phyloP scores from a whole-genome alignment of 2,888 invertebrate species.

The Synanthedon andrenaeformis region DNA sequence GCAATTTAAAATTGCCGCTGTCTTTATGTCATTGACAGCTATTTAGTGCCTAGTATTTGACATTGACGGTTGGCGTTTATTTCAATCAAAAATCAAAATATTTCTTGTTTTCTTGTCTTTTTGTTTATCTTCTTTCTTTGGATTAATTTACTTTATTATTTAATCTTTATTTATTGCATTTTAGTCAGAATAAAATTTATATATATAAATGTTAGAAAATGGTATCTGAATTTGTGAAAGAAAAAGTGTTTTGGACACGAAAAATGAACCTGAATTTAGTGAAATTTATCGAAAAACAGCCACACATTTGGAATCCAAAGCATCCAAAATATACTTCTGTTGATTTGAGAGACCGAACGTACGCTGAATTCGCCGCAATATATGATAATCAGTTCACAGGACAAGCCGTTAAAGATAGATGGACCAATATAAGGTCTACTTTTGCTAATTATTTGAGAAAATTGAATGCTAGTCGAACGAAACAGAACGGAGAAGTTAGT shows the following conservation, averaged over 20 bases:
- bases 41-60: no score
- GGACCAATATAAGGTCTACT: conserved; percentile 61
- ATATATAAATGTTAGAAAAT: conserved; percentile 11
- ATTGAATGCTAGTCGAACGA: conserved; percentile 31
- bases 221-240: conserved; percentile 54
- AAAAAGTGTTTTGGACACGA: conserved; percentile 59
- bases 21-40: no score
- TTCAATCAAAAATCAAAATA: no score
- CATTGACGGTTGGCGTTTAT: no score
- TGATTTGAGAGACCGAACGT: conserved; percentile 40
- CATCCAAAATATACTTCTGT: conserved; percentile 54
- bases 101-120: no score
- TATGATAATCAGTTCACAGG: conserved; percentile 52
- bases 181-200: not conserved
- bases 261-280: conserved; percentile 58
- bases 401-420: conserved; percentile 56
- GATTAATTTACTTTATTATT: no score
- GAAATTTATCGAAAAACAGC: conserved; percentile 45
- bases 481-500: conserved; percentile 33
- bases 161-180: no score
- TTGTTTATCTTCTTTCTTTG: no score
- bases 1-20: no score
- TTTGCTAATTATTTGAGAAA: conserved; percentile 55
- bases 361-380: conserved; percentile 48
- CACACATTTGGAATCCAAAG: conserved; percentile 56